Base-by-base conservation (phyloP, 1,140 invertebrate species). In the Cotesia typhae region DNA sequence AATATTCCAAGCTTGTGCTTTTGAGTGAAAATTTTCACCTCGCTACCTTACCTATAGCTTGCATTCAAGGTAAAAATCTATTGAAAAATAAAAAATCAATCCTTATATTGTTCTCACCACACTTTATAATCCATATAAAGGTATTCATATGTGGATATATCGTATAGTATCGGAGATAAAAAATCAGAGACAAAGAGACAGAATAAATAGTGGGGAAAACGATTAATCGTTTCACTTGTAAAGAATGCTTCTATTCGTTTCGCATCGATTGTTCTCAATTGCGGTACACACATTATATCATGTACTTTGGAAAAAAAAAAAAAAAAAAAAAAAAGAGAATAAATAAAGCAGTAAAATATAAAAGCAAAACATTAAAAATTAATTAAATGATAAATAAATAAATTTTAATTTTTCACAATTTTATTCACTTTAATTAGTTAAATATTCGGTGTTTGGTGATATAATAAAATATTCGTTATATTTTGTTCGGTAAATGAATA, bases 201-300 rank as follows among this genome's bases (percentile, higher is more conserved):
- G 41, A 20, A 20, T 20, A 14, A n/a, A 41, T n/a, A 35, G 51
- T 53, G 64, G 51, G 17, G 38, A 20, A 12, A 53, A 66, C 64
- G 64, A 66, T 66, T 66, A 66, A 66, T 66, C 64, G 64, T n/a
- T 66, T 53, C 51, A 41, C 20, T 66, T 38, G 51, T 38, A 41
- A 12, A 51, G 64, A 66, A 53, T 53, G 64, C 41, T 66, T 28
- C 28, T 28, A 28, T 28, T 66, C 64, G 64, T 66, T 66, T 66
- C 64, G 64, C 38, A 66, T 66, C 64, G 64, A 66, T 66, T 66
- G 64, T 66, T 66, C 64, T 66, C 41, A 52, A 66, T 66, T 66
- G 64, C 41, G 5, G 64, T 66, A 59, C 20, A 28, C 57, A 20
- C 57, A 28, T 28, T 28, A 28, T 2, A 28, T 28, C 28, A 3